Evolutionary conservation across 2,797 vertebrate genomes (phyloP).

Genomic region (Carduelis carduelis): DNA sequence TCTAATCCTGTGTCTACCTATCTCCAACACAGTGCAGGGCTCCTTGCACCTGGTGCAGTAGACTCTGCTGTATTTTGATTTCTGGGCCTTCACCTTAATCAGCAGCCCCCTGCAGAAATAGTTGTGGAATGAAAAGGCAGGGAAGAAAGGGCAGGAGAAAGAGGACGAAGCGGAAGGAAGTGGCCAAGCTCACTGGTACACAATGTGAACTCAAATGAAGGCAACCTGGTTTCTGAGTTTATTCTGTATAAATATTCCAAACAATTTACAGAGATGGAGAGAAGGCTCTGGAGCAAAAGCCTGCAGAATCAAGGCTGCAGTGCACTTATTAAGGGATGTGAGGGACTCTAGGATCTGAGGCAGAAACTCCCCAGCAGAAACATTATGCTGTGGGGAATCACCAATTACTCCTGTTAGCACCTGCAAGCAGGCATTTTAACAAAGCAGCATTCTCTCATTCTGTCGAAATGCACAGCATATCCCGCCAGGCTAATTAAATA

Average conservation of each 20-base stretch:
- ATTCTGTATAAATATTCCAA: not conserved
- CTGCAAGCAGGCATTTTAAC: slow-evolving; percentile 20
- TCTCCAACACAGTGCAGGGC: not conserved
- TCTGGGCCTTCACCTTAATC: not conserved
- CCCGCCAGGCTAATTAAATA: not conserved
- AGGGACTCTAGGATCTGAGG: not conserved
- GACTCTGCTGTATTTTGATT: not conserved
- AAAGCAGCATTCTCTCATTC: slow-evolving; percentile 19
- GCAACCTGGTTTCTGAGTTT: not conserved
- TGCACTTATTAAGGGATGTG: not conserved
- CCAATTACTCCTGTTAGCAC: slow-evolving; percentile 42
- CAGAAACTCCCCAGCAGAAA: slow-evolving; percentile 23
- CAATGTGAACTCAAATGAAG: not conserved
- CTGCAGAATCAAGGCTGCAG: not conserved
- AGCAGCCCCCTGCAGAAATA: not conserved
- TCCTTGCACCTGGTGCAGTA: not conserved
- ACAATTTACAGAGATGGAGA: not conserved
- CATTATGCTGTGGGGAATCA: not conserved
- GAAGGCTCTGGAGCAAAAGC: not conserved
- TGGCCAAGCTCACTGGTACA: not conserved
- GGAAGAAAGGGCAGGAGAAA: not conserved
- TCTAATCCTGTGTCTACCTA: not conserved
- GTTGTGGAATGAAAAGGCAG: not conserved
- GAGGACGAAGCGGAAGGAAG: not conserved
- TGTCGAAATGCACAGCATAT: not conserved